Conservation (phyloP, 2,888 invertebrate species). For the Drosophila neotestacea region DNA sequence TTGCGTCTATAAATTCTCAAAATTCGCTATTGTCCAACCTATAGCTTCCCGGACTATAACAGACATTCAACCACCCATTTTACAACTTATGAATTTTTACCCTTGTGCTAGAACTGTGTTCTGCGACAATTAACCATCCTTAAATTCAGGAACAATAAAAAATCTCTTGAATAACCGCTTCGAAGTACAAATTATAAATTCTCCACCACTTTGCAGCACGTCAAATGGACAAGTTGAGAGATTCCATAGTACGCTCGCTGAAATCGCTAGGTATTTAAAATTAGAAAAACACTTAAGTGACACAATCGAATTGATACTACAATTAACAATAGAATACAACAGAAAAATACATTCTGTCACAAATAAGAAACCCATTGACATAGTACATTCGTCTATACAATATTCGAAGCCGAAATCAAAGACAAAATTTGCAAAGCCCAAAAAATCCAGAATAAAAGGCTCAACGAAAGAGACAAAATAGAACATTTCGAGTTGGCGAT, state of each 20-base stretch:
- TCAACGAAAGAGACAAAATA: neutral
- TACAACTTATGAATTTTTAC: slow-evolving; percentile 1
- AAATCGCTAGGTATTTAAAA: neutral
- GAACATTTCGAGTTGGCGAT: neutral
- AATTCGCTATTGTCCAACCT: slow-evolving; percentile 18
- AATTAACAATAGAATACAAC: neutral
- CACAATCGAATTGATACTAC: neutral
- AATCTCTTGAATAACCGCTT: too few relatives aligned
- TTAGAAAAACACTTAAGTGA: neutral
- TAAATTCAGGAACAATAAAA: neutral
- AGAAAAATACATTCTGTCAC: neutral
- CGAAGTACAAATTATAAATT: neutral
- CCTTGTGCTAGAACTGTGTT: neutral
- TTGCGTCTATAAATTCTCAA: slow-evolving; percentile 16
- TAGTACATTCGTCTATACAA: neutral
- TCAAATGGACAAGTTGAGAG: slow-evolving; percentile 6
- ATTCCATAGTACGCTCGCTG: neutral
- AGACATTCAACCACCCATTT: neutral
- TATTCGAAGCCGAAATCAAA: neutral
- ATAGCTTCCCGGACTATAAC: neutral
- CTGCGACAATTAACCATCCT: slow-evolving; percentile 1
- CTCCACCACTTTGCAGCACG: neutral
- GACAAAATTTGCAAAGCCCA: neutral
- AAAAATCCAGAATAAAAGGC: neutral
- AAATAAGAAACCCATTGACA: neutral